Evolutionary conservation across 2,113 vertebrate genomes (phyloP).

Genomic region (Lagopus leucura): DNA sequence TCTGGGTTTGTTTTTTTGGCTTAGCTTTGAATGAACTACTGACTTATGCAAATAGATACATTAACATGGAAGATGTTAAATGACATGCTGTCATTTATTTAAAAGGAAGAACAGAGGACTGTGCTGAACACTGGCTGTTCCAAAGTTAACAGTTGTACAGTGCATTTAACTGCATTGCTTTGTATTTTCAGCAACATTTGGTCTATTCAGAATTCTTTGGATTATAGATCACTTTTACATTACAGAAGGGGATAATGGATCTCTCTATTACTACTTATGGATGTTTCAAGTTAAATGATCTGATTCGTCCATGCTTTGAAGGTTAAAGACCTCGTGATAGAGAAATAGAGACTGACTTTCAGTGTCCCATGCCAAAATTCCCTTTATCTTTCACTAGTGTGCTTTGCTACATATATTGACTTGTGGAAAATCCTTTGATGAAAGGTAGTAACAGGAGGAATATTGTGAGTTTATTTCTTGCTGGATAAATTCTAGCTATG

Average conservation of each 20-base stretch:
- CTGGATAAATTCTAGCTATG: background rate
- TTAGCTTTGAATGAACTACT: background rate
- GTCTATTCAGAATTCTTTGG: background rate
- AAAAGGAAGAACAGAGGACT: background rate
- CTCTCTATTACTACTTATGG: background rate
- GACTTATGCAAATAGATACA: background rate
- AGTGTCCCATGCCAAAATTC: background rate
- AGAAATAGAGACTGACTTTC: background rate
- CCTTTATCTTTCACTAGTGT: background rate
- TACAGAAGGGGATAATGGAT: background rate
- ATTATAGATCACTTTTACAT: background rate
- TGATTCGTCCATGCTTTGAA: background rate
- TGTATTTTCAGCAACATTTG: background rate
- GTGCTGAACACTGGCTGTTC: background rate
- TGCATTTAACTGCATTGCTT: background rate
- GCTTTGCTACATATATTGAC: background rate
- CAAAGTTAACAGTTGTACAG: background rate
- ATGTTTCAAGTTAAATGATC: background rate
- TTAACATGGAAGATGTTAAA: background rate
- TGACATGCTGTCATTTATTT: background rate
- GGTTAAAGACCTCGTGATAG: background rate
- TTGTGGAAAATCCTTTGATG: background rate
- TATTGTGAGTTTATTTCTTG: background rate
- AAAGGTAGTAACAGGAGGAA: background rate
- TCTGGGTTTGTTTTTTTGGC: background rate